Base-by-base conservation (phyloP, 2,888 invertebrate species). In the Metopia argyrocephala region DNA sequence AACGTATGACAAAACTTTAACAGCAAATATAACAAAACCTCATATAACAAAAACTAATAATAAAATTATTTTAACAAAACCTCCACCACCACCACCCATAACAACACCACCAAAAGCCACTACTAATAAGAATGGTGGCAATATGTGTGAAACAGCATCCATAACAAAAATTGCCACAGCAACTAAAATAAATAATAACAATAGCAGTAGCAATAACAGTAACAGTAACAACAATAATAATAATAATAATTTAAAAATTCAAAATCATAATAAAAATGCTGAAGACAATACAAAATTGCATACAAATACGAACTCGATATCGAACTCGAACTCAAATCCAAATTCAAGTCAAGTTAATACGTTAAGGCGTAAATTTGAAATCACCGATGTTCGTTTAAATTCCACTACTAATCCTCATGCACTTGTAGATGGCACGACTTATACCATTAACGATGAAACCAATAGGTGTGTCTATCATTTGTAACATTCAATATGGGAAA, bases 331-430 rank as follows among this genome's bases (percentile, higher is more conserved):
- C 75, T 81, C 79, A 61, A 78, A 79, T 64, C 75, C 56, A 6
- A 62, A 80, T 76, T 83, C 79, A 57, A 80, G 80, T 70, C 78
- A 83, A 59, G 81, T 78, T 83, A 85, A 83, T 80, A 86, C 88
- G 79, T 79, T 85, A 83, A 88, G 87, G 82, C 87, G 88, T 84
- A 90, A 88, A 87, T 85, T 91, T 84, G 90, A 91, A 86, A 92
- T 93, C 84, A 92, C 92, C 70, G 91, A 91, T 83, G 91, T 91
- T 81, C 91, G 91, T 86, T 89, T 93, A 84, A 90, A 92, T 83
- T 92, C 92, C 61, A 92, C 92, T 82, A 93, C 93, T 84, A 93
- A 93, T 89, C 92, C 92, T 76, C 91, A 91, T 87, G 85, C 83
- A 65, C 91, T 92, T 82, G 91, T 87, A 85, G 89, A 90, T 84